Evolutionary conservation across 64 coral and sea anemone species (phyloP).

Genomic region (Porites lutea): DNA sequence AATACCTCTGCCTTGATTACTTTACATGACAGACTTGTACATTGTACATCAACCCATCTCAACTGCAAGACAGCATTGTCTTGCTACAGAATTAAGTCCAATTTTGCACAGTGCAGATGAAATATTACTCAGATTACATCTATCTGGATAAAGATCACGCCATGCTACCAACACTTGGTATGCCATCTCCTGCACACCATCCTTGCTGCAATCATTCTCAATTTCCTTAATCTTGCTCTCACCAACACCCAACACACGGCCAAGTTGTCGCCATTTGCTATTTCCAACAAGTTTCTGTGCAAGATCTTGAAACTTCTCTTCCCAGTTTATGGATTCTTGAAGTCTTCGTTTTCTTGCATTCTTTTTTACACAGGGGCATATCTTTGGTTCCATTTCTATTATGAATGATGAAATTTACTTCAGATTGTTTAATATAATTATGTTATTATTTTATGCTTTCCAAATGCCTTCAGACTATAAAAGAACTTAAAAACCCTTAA

Average conservation of each 20-base stretch:
- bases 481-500: too few relatives aligned
- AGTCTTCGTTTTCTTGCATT: constrained; percentile 80
- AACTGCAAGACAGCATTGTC: constrained; percentile 73
- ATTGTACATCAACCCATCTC: constrained; percentile 59
- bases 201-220: constrained; percentile 64
- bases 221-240: constrained; percentile 81
- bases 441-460: too few relatives aligned
- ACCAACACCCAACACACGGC: constrained; percentile 67
- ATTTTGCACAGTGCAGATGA: constrained; percentile 70
- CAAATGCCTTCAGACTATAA: too few relatives aligned
- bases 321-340: constrained; percentile 22
- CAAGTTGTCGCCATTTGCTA: constrained; percentile 81
- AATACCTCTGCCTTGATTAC: too few relatives aligned
- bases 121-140: constrained; percentile 57
- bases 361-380: constrained; percentile 55
- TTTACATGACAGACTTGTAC: too few relatives aligned
- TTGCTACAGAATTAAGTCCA: constrained; percentile 67
- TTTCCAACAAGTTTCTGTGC: constrained; percentile 22
- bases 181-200: constrained; percentile 80
- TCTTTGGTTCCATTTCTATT: constrained; percentile 45
- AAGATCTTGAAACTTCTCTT: constrained; percentile 83
- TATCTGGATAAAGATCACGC: constrained; percentile 74
- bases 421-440: too few relatives aligned
- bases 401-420: too few relatives aligned
- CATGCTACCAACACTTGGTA: constrained; percentile 89